Percentiles rank a stretch among this genome's conserved stretches.
phyloP scores from a whole-genome alignment of 2,113 vertebrate genomes.

The Globicephala melas region DNA sequence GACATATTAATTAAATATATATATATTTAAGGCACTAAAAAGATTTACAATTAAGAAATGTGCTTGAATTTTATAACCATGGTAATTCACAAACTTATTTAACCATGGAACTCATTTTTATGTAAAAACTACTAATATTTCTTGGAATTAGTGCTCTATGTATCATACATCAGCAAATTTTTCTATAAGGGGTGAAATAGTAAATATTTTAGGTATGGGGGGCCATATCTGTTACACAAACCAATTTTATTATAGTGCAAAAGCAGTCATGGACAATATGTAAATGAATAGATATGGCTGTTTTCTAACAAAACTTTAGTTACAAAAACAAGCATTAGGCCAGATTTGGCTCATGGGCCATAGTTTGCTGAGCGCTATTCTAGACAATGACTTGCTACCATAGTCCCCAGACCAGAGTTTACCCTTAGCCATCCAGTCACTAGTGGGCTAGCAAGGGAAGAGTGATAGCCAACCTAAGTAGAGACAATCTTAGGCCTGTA shows the following conservation, averaged over 20 bases:
- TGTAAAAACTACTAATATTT: slow-evolving; percentile 5
- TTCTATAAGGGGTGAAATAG: neutral
- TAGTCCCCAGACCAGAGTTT: neutral
- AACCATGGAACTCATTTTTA: neutral
- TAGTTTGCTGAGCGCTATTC: neutral
- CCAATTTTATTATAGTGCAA: neutral
- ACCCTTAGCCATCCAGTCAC: neutral
- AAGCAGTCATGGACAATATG: neutral
- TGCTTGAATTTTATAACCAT: neutral
- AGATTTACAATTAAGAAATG: slow-evolving; percentile 7
- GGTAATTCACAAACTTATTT: neutral
- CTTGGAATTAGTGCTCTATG: neutral
- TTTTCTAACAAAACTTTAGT: neutral
- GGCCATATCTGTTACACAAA: neutral
- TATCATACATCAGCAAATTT: neutral
- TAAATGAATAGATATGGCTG: neutral
- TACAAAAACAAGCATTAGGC: neutral
- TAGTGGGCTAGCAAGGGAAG: neutral
- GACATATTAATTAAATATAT: neutral
- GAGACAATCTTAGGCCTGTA: neutral
- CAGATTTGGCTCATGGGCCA: neutral
- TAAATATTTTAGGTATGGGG: neutral
- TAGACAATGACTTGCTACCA: neutral
- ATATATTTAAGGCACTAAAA: neutral
- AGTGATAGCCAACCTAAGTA: neutral